Percentiles rank a stretch among this genome's conserved stretches.
Conservation (phyloP, 1,140 invertebrate species). For the Listronotus oregonensis region DNA sequence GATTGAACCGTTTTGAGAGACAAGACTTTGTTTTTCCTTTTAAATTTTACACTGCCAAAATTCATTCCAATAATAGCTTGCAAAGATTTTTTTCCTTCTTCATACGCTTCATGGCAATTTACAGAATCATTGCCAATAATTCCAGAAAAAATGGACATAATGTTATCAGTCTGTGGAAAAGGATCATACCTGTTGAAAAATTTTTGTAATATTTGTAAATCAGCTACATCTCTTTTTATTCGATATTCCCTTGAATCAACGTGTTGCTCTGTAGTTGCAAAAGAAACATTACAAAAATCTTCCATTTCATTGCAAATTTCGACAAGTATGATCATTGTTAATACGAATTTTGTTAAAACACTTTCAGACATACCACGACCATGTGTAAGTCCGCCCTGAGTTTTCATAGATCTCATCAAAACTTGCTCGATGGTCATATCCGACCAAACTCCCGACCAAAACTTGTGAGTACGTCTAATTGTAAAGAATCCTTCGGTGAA, state of each 20-base stretch:
- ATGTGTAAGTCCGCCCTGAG: not conserved
- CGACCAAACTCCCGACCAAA: no score
- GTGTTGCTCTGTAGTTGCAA: slow-evolving; percentile 17
- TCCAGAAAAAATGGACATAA: slow-evolving; percentile 22
- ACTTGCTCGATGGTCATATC: not conserved
- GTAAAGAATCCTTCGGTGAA: slow-evolving; percentile 13
- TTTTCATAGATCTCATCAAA: not conserved
- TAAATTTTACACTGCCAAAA: not conserved
- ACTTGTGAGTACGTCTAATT: no score
- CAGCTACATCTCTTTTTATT: slow-evolving; percentile 13
- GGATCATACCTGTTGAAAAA: slow-evolving; percentile 23
- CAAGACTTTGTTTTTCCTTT: slow-evolving; percentile 1
- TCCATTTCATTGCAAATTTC: slow-evolving; percentile 24
- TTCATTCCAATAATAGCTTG: slow-evolving; percentile 1
- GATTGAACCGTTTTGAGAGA: slow-evolving; percentile 1
- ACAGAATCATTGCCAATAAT: slow-evolving; percentile 13
- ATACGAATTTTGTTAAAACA: slow-evolving; percentile 25
- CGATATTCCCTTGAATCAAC: slow-evolving; percentile 18
- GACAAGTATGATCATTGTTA: slow-evolving; percentile 19
- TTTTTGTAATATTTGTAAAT: slow-evolving; percentile 5
- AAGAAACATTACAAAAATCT: slow-evolving; percentile 23
- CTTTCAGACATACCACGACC: slow-evolving; percentile 13
- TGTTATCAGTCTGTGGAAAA: slow-evolving; percentile 19
- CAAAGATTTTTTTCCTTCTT: slow-evolving; percentile 16
- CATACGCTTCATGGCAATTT: slow-evolving; percentile 16